A percentile compares a stretch with the other conserved stretches of the same genome.
Conservation (phyloP, 2,113 vertebrate species). For the Tapirus terrestris region DNA sequence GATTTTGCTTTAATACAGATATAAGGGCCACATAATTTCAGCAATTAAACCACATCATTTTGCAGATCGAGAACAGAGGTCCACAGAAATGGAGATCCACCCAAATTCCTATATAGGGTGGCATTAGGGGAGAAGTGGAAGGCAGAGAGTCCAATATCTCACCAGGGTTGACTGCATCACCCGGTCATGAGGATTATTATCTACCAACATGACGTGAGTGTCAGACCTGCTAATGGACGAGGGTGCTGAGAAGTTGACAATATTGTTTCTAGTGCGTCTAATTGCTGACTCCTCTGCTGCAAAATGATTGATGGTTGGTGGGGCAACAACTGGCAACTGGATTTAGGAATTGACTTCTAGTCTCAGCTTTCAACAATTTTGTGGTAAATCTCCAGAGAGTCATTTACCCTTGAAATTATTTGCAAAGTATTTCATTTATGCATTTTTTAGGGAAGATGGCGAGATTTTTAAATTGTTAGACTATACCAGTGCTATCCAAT, state of each 20-base stretch:
- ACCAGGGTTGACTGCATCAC: fast-evolving
- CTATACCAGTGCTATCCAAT: background rate
- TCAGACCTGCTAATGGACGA: too few species aligned
- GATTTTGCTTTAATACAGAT: background rate
- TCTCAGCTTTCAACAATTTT: background rate
- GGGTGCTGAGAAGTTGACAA: too few species aligned
- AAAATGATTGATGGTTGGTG: too few species aligned
- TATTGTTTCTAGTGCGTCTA: too few species aligned
- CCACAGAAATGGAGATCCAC: background rate
- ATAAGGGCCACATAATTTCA: background rate
- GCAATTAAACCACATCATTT: background rate
- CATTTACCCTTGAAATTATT: background rate
- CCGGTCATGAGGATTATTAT: too few species aligned
- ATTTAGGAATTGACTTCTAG: too few species aligned
- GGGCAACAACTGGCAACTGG: too few species aligned
- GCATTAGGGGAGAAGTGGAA: background rate
- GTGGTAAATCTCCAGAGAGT: background rate
- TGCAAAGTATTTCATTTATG: background rate
- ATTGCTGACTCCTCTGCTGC: too few species aligned
- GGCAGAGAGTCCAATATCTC: fast-evolving
- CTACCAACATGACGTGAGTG: too few species aligned
- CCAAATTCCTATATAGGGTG: too few species aligned
- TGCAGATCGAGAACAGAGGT: background rate
- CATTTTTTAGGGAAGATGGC: background rate
- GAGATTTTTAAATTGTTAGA: background rate